Base-by-base conservation (phyloP, 2,888 invertebrate genomes). In the Noctua fimbriata region DNA sequence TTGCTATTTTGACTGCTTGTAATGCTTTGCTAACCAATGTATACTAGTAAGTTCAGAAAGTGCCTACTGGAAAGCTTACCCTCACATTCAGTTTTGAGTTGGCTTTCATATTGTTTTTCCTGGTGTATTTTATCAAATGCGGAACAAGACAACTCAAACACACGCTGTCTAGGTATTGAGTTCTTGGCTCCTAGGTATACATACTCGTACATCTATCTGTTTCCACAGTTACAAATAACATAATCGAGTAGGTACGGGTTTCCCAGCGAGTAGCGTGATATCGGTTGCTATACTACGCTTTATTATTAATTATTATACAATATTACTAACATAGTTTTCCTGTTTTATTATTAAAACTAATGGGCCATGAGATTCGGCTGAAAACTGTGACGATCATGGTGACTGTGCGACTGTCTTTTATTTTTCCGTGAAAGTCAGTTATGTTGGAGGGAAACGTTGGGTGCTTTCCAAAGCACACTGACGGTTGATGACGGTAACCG, bases 281-380 rank as follows among this genome's bases (percentile, higher is more conserved):
- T 67, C 67, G 44, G 72, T 77, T 75, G 36, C 72, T 28, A 67
- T 60, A 74, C 66, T 41, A 49, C 41, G 18, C 14, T 47, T 63
- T 60, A 36, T 71, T 69, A 74, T 58, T 76, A 85, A 70, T 78
- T 76, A 72, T 60, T 81, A 76, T 60, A 76, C 71, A 81, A 74
- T 72, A 63, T 65, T 74, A 74, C 32, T 69, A 70, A 49, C n/a
- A 41, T 5, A 21, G 3, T 81, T 85, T 81, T 84, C 86, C 87
- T 86, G 84, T 81, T 78, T 67, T 66, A 81, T 52, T 79, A 81
- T 69, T 81, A 81, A 73, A 78, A 67, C 71, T 55, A 80, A 77
- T 69, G 1, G 18, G 14, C 41, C 74, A 72, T 73, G 69, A 66
- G 21, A 77, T 86, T 86, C 12, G 66, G 47, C 36, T 52, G 69